Conservation (phyloP, 2,797 vertebrate genomes). For the Brachyrhaphis roseni region DNA sequence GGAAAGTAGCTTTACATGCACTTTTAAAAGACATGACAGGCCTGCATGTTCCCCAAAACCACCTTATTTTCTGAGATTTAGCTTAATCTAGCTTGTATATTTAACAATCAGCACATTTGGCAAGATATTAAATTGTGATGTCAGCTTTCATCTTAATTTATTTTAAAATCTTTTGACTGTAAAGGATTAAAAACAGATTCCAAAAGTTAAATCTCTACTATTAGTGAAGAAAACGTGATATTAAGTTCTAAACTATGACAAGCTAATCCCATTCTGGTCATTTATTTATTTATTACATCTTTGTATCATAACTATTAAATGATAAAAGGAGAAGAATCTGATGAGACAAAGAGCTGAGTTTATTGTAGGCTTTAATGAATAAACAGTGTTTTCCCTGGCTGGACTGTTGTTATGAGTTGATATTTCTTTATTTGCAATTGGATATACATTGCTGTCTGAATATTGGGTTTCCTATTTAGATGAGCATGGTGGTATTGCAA, state of each 20-base stretch:
- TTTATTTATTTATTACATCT: background rate
- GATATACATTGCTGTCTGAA: conserved; percentile 13
- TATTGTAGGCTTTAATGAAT: background rate
- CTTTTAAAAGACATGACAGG: background rate
- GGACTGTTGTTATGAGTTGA: too few species aligned
- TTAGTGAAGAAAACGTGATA: background rate
- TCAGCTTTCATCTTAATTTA: background rate
- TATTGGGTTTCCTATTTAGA: conserved; percentile 19
- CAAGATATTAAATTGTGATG: background rate
- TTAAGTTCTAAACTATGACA: background rate
- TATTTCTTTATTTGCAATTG: background rate
- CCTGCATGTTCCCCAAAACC: background rate
- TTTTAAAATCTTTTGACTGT: background rate
- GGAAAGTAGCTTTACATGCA: background rate
- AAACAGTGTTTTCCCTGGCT: background rate
- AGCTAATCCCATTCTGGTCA: background rate
- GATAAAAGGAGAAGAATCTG: background rate
- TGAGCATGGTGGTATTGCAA: conserved; percentile 35
- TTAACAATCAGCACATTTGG: background rate
- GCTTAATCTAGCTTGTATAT: background rate
- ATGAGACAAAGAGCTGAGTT: background rate
- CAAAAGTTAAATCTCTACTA: background rate
- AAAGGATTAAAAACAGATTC: background rate
- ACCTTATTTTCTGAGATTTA: background rate
- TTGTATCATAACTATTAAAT: background rate